Base-by-base conservation (phyloP, 1,140 invertebrate species). In the Colletes gigas region DNA sequence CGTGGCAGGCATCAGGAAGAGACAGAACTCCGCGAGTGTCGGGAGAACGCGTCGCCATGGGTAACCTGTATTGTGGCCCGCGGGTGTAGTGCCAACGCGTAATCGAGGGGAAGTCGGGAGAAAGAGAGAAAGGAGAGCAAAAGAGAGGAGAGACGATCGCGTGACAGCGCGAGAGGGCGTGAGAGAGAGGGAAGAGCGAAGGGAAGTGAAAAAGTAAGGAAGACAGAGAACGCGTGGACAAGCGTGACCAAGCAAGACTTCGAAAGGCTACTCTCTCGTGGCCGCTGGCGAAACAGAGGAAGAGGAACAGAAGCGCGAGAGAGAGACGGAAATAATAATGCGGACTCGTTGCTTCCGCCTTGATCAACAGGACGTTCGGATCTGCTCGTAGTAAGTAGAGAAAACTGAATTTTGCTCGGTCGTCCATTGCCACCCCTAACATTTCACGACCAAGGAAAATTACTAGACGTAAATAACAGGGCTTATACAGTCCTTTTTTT, bases 61-160 rank as follows among this genome's bases (percentile, higher is more conserved):
- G 89, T 88, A 89, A 83, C 81, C 67, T 81, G 89, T 89, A 88
- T 89, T 91, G 90, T 91, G 89, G 62, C 72, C 69, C 75, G 86
- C 78, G 85, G 81, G 83, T 91, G 85, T 88, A 88, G 87, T 90
- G 83, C 47, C 52, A 82, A 69, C 67, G 67, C 65, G 72, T 60
- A 65, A 78, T 76, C 55, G 57, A 55, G 76, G 59, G 10, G 17
- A 68, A 78, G 41, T 63, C 47, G 15, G n/a, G 47, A 4, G 57
- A 65, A 14, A 47, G n/a, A n/a, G 17, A 44, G 5, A 57, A n/a
- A 19, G 41, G 68, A n/a, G 65, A 47, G 59, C 5, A 21, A 47
- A 15, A 63, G 59, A 63, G 59, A 54, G 30, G 21, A 55, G 44
- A 47, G 44, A 47, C 44, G 9, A 9, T 8, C 44, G 6, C 6